These are phyloP conservation scores for Octopus bimaculoides DNA, from an alignment of 1,140 invertebrate genomes.

Conservation along the genomic window DNA sequence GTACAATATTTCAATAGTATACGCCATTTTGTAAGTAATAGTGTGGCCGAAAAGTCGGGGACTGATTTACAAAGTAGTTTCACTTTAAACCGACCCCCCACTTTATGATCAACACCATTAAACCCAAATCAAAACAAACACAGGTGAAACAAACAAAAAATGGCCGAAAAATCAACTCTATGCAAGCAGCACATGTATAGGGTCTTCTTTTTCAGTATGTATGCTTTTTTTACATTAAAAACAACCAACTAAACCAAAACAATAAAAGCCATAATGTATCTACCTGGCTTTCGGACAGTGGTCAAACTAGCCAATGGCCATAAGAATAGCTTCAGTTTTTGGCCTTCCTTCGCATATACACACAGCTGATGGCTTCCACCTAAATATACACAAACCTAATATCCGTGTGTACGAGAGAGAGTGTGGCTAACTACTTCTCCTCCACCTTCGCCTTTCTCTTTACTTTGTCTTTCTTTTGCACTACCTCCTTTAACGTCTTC, in stretches of 20 bases:
- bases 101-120: not conserved
- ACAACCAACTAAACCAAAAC: not conserved
- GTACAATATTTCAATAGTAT: not conserved
- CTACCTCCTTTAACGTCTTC: too few species aligned
- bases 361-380: not conserved
- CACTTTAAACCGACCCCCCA: not conserved
- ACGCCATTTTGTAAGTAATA: conserved; percentile 6
- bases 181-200: too few species aligned
- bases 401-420: too few species aligned
- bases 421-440: too few species aligned
- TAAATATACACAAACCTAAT: not conserved
- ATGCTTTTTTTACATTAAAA: not conserved
- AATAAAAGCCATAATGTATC: not conserved
- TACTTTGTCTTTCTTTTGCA: too few species aligned
- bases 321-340: not conserved
- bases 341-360: not conserved
- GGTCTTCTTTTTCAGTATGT: too few species aligned
- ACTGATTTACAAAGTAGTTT: not conserved
- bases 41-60: not conserved
- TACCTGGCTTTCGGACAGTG: not conserved
- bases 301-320: not conserved
- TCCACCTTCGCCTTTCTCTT: too few species aligned
- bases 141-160: not conserved
- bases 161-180: too few species aligned
- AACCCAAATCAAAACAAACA: conserved; percentile 5